Base-by-base conservation (phyloP, 2,797 vertebrate species). In the Eulemur albifrons region DNA sequence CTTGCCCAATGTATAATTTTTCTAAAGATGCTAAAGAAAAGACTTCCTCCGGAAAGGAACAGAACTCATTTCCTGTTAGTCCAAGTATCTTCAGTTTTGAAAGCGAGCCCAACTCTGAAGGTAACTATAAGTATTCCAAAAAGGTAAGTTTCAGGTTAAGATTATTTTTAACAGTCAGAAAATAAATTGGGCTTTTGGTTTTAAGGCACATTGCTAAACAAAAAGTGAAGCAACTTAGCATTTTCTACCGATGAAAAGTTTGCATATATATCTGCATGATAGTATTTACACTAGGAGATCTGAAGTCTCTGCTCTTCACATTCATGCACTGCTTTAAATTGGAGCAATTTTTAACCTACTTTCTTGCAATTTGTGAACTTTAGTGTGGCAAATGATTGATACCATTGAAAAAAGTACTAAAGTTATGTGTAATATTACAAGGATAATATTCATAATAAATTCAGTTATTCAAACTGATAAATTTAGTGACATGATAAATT, bases 61-160 rank as follows among this genome's bases (percentile, higher is more conserved):
- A 13, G 63, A 99, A 98, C 73, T 96, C 94, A 92, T 99, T 99
- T 95, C 98, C 98, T 52, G 98, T 98, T 57, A 98, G 84, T 84
- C 96, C 97, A 92, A 99, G 91, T 23, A 93, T 97, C 96, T 98
- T 99, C 96, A 99, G 82, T 79, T 98, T 98, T 91, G 79, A 90
- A 87, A 98, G 97, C 81, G 88, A 95, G 75, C 95, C 45, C 30
- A 98, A 73, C 11, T 97, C 96, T 2, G 5, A 61, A 90, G 98
- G 97, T 93, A 99, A 79, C 98, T 99, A 83, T 76, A 98, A 83
- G 70, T 50, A 88, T 96, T 97, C 48, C 75, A 93, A 97, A 96
- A 96, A 94, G 88, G 15, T 57, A 83, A 45, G 14, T 90, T 95
- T 95, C 81, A 72, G 57, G 45, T 96, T 17, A 90, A 79, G 52